Evolutionary conservation across 2,113 vertebrate species (phyloP), one percentile per base, ranked within the genome.

Genomic region (Chamaea fasciata): DNA sequence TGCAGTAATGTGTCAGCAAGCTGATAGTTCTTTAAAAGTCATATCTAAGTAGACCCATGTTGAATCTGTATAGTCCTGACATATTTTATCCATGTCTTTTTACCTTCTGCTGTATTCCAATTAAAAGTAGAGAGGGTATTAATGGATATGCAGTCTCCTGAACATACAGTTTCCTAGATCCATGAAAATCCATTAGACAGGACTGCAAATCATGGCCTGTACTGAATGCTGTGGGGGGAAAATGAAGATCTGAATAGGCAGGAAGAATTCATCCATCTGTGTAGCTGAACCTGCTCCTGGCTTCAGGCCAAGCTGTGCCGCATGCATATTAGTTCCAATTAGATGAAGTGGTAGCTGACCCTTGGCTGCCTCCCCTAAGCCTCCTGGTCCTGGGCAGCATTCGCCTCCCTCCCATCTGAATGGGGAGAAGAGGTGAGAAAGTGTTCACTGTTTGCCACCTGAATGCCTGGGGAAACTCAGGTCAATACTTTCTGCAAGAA

Each of bases 331-430:
- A 86, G 78, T 83, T 91, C 84, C 82, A 94, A 85, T 93, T 88
- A 92, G 82, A n/a, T 94, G 92, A 83, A 91, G 74, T 53, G n/a
- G 79, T 91, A 80, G 84, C 71, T 95, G 95, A 94, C 90, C 91
- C 77, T 91, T 92, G 87, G 93, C 94, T 96, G 85, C 90, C 85
- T 94, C 76, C 57, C 87, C 42, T 87, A 57, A 94, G 89, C 62
- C 64, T 94, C n/a, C 24, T 73, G 35, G 64, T 86, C 55, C 46
- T 62, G 76, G 60, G 64, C 88, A 86, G 75, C 21, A 11, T 41
- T 26, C 88, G 39, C 75, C 50, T 83, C 71, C 42, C 16, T 69
- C 93, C 67, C 37, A 22, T 26, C 46, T 50, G 55, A 73, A 26
- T 27, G 35, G 22, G 53, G 53, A 64, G 67, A 55, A 68, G 74